Base-by-base conservation (phyloP, 2,888 invertebrate genomes). In the Aspidiotus rigidus region DNA sequence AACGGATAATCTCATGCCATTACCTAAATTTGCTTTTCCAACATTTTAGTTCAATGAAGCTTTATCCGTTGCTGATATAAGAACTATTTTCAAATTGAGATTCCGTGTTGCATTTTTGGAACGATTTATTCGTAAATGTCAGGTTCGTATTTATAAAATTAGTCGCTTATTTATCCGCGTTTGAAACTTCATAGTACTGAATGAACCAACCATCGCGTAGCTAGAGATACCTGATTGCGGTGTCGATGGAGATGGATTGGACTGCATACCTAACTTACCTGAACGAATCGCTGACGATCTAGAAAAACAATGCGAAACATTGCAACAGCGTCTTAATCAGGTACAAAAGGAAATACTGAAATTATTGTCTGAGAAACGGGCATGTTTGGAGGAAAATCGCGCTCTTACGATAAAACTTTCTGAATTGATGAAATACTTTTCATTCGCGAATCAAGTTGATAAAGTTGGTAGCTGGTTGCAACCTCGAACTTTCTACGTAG, bases 301-400 rank as follows among this genome's bases (percentile, higher is more conserved):
- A 44, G 67, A 67, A 39, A 67, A 67, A 49, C 67, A 67, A 60
- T 67, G 67, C 67, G 67, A 67, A 67, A 67, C 67, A 10, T 49
- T 67, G 67, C 67, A 67, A 40, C 67, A 60, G 16, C 67, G 67
- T 9, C 57, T 67, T 42, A 59, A 67, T 16, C 67, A 67, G 49
- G 67, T 77, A 11, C 75, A 76, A 70, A 72, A 74, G 41, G 75
- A 77, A 69, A 75, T 77, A 54, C 74, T 75, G 10, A 75, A 74
- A 66, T 74, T 77, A 39, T 71, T 77, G 7, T 74, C 74, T 0
- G 77, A 77, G 69, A 75, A 76, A 70, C 74, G 74, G 71, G 74
- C 75, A n/a, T 76, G 76, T 66, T 75, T 74, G 5, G 74, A 76
- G 49, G 79, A 80, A 54, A 77, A 76, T 59, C 76, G 76, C 40